Evolutionary conservation across 2,113 vertebrate genomes (phyloP), one percentile per base, ranked within the genome.

Genomic region (Chelonoidis abingdonii): DNA sequence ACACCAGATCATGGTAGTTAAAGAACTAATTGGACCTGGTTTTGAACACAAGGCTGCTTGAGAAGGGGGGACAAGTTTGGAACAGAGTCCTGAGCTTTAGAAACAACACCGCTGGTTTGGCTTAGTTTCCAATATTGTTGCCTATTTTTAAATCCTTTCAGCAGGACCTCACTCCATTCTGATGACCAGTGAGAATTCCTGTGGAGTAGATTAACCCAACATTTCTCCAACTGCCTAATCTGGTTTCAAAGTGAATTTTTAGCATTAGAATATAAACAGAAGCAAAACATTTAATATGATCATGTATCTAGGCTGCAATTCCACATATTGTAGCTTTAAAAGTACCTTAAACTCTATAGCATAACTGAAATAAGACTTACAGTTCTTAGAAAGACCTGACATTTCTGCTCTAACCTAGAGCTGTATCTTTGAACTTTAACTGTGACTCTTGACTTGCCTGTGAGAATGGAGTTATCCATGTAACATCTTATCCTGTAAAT

Each of bases 71-170:
- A 92, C 94, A 88, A 92, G 93, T 97, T 84, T 95, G 96, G 92
- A 94, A 89, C 9, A 2, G n/a, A 83, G 96, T 82, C 76, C 62
- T 49, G 53, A 78, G 81, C 88, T 87, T 88, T 82, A 89, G 69
- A 86, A 94, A 89, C 87, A 91, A 90, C 79, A 93, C 90, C 93
- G 93, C 75, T 86, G 84, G 89, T 97, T 97, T 97, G 62, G 82
- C 97, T 97, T 91, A 69, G 47, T 80, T 92, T 93, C 89, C 59
- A 62, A 53, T 88, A 86, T 89, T 85, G 89, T 95, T 96, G 94
- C 96, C 89, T 97, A 57, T 86, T 94, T 95, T 90, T 92, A 96
- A 96, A 87, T 90, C 87, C 91, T 97, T 98, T 97, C 87, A 95
- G 78, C 90, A 97, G 94, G 84, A 95, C 83, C 56, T 89, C 31